Base-by-base conservation (phyloP, 1,140 invertebrate species). In the Magallana ariakensis region DNA sequence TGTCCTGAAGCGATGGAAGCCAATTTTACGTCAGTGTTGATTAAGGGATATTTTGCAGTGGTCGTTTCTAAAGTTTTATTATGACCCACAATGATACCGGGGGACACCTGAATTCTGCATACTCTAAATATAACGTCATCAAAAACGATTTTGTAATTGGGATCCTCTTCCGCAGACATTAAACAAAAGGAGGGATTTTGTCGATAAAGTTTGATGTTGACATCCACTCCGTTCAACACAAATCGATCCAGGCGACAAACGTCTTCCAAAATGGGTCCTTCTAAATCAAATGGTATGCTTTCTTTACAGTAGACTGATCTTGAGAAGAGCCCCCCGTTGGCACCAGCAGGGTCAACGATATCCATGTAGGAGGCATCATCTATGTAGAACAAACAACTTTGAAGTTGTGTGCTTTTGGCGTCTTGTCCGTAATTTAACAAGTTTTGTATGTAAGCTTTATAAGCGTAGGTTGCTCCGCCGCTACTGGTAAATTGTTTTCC, bases 111-210 rank as follows among this genome's bases (percentile, higher is more conserved):
- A 3, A 57, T n/a, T 19, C 19, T 58, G 33, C 85, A 86, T 13
- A 75, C 66, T 33, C n/a, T 26, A 5, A 86, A 86, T 22, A 86
- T 16, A 55, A 81, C 85, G 19, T 86, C 85, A 19, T 86, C 70
- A 26, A 86, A 16, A 16, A 56, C 70, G 19, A 86, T 80, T 26
- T 26, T 80, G 55, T 86, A 81, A 13, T 53, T 46, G 13, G n/a
- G 80, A 33, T 16, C 15, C n/a, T 9, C 15, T 10, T 55, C 75
- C 55, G 66, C 16, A 13, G 85, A 80, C 55, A 86, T 80, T 26
- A 86, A 33, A 22, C 26, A 54, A 70, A 85, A 85, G 46, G 54
- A 22, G 15, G 75, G 4, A n/a, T 54, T 80, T 46, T 80, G 54
- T 15, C 62, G 53, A 33, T 81, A 86, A 3, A 81, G 57, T 85